Conservation (phyloP, 2,888 invertebrate species). For the Acrobasis repandana region DNA sequence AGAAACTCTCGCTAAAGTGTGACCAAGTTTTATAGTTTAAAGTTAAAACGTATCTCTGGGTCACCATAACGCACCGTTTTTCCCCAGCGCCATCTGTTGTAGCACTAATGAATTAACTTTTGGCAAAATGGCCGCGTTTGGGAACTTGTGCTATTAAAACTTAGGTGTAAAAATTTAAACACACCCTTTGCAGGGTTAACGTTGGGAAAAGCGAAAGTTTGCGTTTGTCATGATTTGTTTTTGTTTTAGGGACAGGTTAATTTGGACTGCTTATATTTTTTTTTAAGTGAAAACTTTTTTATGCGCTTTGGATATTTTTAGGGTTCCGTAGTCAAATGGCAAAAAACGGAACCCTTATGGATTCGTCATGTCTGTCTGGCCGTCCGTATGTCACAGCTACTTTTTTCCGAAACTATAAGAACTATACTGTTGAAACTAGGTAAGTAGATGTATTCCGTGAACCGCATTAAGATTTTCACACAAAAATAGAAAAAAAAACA, state of each 20-base stretch:
- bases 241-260: background rate
- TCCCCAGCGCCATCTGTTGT: conserved; percentile 18
- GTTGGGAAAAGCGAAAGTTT: background rate
- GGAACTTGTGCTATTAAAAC: conserved; percentile 12
- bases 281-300: too few relatives aligned
- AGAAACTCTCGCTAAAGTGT: too few relatives aligned
- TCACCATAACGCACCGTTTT: conserved; percentile 14
- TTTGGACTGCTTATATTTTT: background rate
- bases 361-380: too few relatives aligned
- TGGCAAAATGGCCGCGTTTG: conserved; percentile 15
- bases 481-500: too few relatives aligned
- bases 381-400: too few relatives aligned
- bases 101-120: conserved; percentile 22
- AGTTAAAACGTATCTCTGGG: conserved; percentile 3
- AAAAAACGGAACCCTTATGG: too few relatives aligned
- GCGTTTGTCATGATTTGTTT: background rate
- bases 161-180: conserved; percentile 17
- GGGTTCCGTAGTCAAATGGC: too few relatives aligned
- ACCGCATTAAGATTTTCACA: too few relatives aligned
- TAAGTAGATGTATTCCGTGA: too few relatives aligned
- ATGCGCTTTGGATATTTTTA: too few relatives aligned
- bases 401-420: too few relatives aligned
- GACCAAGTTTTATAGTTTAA: conserved; percentile 4
- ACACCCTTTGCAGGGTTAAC: conserved; percentile 4
- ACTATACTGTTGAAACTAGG: too few relatives aligned